phyloP scores from a whole-genome alignment of 2,113 vertebrate genomes.

The Sterna hirundo region DNA sequence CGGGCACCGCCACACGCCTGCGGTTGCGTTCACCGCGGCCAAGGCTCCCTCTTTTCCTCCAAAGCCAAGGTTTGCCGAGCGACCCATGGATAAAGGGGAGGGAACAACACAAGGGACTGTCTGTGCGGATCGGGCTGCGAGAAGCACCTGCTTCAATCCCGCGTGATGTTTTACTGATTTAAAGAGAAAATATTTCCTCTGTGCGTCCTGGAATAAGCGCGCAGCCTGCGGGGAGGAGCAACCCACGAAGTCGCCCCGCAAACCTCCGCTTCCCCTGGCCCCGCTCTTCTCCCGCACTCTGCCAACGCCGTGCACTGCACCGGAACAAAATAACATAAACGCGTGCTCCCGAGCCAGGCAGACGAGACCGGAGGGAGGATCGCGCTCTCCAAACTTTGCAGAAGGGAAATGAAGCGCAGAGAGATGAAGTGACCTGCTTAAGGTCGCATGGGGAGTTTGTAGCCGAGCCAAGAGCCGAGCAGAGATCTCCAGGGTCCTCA shows the following conservation, averaged over 20 bases:
- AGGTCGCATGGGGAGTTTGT: background rate
- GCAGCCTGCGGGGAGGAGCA: background rate
- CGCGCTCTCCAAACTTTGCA: background rate
- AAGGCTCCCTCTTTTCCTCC: background rate
- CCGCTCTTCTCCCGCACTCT: accelerated
- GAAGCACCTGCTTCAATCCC: background rate
- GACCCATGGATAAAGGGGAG: background rate
- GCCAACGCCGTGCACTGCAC: background rate
- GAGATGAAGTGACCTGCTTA: background rate
- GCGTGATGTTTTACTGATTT: accelerated
- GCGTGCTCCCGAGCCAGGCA: background rate
- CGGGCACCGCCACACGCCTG: background rate
- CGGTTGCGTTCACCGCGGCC: accelerated
- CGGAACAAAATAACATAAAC: background rate
- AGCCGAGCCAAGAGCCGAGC: background rate
- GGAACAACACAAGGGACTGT: background rate
- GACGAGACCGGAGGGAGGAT: background rate
- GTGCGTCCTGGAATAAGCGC: accelerated
- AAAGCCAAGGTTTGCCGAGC: background rate
- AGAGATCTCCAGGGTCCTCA: conserved; percentile 9
- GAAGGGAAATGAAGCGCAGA: conserved; percentile 25
- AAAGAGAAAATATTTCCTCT: background rate
- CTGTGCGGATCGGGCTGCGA: background rate
- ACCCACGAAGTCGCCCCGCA: accelerated
- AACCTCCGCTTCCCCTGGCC: background rate